phyloP scores from a whole-genome alignment of 2,113 vertebrate genomes.

The Motacilla tschutschensis region DNA sequence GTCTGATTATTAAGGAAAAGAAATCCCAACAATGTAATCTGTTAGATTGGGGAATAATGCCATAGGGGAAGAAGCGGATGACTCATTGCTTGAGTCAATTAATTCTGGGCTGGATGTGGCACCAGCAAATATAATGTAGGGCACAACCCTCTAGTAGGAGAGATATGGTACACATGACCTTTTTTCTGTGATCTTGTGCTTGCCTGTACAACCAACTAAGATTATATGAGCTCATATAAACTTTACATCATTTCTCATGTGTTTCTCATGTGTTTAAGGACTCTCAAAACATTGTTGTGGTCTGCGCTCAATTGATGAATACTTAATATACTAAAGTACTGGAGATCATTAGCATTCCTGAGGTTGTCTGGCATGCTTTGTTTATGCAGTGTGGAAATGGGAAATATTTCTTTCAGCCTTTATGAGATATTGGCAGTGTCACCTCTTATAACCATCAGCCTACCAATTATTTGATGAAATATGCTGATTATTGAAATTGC shows the following conservation, averaged over 20 bases:
- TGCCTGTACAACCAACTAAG: conserved; percentile 1
- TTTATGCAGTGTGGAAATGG: conserved; percentile 57
- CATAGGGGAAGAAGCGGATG: not conserved
- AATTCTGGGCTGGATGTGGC: conserved; percentile 48
- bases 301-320: conserved; percentile 45
- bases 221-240: conserved; percentile 51
- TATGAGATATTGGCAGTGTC: conserved; percentile 53
- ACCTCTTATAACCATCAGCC: conserved; percentile 61
- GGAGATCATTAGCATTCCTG: conserved; percentile 60
- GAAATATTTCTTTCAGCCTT: conserved; percentile 50
- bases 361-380: conserved; percentile 57
- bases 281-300: conserved; percentile 26
- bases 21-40: conserved; percentile 29
- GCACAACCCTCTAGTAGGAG: conserved; percentile 12
- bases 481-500: conserved; percentile 66
- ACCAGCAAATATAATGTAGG: conserved; percentile 16
- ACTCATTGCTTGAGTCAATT: conserved; percentile 52
- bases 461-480: conserved; percentile 65
- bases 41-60: conserved; percentile 35
- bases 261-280: conserved; percentile 44
- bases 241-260: conserved; percentile 51
- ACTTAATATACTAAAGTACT: conserved; percentile 46
- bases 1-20: conserved; percentile 39
- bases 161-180: not conserved
- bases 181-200: conserved; percentile 43